Evolutionary conservation across 2,797 vertebrate species (phyloP), one percentile per base, ranked within the genome.

Genomic region (Mus spretus): DNA sequence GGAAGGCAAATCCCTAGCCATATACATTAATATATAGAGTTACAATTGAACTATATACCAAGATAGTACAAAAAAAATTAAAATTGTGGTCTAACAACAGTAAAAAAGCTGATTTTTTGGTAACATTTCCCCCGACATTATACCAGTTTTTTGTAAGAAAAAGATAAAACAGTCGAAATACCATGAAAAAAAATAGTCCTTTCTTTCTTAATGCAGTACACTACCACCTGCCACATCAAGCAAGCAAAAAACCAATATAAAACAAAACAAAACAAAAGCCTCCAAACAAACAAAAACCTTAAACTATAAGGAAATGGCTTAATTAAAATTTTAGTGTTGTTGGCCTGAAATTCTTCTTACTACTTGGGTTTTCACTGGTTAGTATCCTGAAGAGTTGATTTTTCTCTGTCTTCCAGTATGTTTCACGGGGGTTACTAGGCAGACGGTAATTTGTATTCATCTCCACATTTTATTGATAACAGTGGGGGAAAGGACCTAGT

Each of bases 391-490:
- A 59, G 11, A 28, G 10, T 50, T 72, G 37, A 2, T 65, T 3
- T 26, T 40, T 59, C 28, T 11, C n/a, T 31, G 50, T n/a, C 65
- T 3, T 67, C 26, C 5, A 90, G 44, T 2, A 55, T 61, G 67
- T 61, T 84, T 77, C n/a, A 50, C 11, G 22, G 47, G 57, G n/a
- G 26, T 80, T 93, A 26, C 50, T 50, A 88, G 61, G 20, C n/a
- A 44, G 28, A 28, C 1, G 15, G 74, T 50, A 78, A 87, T 57
- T 91, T 91, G 55, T 37, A 84, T 57, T 95, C 8, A 1, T 59
- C 3, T 72, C 95, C 63, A 55, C 20, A 77, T 93, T 89, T 61
- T 90, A 82, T 3, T 78, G 50, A 91, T 78, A 91, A 40, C 47
- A 83, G 0, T 80, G 78, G 40, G 10, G 13, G n/a, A 63, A 80